phyloP scores from a whole-genome alignment of 2,888 invertebrate genomes.

The Brenthis ino region DNA sequence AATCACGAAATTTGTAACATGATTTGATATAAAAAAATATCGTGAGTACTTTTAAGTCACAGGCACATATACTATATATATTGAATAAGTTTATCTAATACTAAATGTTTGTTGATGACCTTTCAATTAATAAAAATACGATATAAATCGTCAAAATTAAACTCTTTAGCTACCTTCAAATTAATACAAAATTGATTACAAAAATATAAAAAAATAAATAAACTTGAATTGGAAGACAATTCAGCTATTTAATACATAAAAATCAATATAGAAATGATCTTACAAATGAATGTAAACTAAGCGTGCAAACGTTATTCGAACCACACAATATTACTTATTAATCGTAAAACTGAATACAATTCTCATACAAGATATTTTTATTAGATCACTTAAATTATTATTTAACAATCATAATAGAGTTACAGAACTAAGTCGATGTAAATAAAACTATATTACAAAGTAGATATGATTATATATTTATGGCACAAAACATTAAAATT shows the following conservation, averaged over 20 bases:
- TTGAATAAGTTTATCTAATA: not conserved
- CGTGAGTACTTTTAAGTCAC: constrained; percentile 15
- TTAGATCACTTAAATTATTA: not conserved
- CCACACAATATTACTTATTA: no score
- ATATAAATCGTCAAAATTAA: no score
- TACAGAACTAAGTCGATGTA: constrained; percentile 20
- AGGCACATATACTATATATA: not conserved
- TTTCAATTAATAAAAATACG: no score
- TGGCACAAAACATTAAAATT: constrained; percentile 37
- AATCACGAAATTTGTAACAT: not conserved
- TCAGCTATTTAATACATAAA: no score
- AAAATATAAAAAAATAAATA: no score
- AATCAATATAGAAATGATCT: no score
- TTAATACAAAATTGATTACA: no score
- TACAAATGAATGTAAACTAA: no score
- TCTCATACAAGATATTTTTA: not conserved
- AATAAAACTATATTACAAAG: constrained; percentile 33
- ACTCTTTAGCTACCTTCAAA: no score
- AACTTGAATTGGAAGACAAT: no score
- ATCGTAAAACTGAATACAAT: not conserved
- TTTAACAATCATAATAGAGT: constrained; percentile 7
- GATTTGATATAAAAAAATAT: not conserved
- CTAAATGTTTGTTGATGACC: no score
- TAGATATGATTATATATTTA: constrained; percentile 34
- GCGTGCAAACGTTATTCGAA: no score